Evolutionary conservation across 2,113 vertebrate species (phyloP).

Genomic region (Daphoenositta chrysoptera): DNA sequence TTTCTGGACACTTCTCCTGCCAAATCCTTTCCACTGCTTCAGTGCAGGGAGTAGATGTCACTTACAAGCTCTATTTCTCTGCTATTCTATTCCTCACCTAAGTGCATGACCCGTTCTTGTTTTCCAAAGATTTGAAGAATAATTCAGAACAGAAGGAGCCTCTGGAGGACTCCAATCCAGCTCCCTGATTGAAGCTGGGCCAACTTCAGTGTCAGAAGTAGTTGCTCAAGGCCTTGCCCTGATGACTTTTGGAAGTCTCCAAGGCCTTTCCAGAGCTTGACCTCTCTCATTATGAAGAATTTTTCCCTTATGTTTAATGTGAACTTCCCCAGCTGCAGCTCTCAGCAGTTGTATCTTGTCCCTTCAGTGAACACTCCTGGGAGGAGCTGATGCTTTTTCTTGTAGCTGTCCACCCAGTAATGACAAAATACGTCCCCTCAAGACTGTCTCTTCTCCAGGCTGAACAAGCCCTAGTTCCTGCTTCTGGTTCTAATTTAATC

Average conservation of each 20-base stretch:
- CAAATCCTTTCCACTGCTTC: not conserved
- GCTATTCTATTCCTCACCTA: not conserved
- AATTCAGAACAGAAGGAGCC: not conserved
- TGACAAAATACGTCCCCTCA: not conserved
- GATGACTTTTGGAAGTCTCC: not conserved
- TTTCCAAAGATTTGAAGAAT: not conserved
- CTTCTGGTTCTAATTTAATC: not conserved
- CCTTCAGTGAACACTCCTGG: not conserved
- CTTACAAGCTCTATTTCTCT: not conserved
- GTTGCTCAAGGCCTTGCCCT: not conserved
- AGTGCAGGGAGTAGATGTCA: not conserved
- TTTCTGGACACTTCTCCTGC: not conserved
- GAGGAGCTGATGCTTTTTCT: not conserved
- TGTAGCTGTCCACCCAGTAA: not conserved
- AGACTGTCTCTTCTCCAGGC: not conserved
- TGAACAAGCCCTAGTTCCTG: not conserved
- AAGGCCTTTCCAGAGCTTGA: not conserved
- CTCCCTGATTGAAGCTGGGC: not conserved
- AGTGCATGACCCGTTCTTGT: not conserved
- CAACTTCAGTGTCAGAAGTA: not conserved
- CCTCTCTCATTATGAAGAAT: not conserved
- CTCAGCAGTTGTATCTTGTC: not conserved
- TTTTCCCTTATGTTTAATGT: not conserved
- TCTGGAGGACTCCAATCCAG: not conserved
- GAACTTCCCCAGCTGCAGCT: not conserved